Conservation (phyloP, 2,888 invertebrate species). For the Tetragonisca angustula region DNA sequence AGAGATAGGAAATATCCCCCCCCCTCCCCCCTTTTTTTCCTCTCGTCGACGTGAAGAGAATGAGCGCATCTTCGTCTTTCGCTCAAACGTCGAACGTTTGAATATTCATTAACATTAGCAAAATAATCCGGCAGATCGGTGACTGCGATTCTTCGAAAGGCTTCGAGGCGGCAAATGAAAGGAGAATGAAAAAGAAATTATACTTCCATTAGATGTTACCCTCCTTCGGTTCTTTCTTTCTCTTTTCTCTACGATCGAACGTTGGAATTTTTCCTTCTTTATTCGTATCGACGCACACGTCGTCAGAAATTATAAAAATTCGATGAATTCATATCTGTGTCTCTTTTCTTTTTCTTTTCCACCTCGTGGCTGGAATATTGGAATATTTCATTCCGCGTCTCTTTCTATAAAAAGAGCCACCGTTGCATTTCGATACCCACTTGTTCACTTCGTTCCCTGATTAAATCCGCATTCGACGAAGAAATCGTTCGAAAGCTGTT, state of each 20-base stretch:
- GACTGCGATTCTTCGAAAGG: neutral
- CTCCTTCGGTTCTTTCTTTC: neutral
- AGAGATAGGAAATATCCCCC: neutral
- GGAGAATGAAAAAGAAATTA: neutral
- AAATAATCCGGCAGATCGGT: conserved; percentile 19
- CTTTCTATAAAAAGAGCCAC: neutral
- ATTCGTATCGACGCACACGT: neutral
- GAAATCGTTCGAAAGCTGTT: neutral
- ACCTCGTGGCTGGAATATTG: neutral
- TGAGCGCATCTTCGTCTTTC: neutral
- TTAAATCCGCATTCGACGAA: neutral
- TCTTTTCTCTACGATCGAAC: conserved; percentile 13
- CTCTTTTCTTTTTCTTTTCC: neutral
- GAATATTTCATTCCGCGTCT: neutral
- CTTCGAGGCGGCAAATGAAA: neutral
- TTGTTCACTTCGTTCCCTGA: neutral
- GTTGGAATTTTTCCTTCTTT: neutral
- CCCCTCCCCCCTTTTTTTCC: neutral
- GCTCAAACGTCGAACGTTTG: neutral
- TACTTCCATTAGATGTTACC: conserved; percentile 13
- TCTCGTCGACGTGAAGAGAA: neutral
- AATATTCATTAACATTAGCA: conserved; percentile 37
- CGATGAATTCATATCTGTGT: neutral
- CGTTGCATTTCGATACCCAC: neutral
- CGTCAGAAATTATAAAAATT: conserved; percentile 13